Evolutionary conservation across 2,113 vertebrate species (phyloP).

Genomic region (Chascanopsetta lugubris): DNA sequence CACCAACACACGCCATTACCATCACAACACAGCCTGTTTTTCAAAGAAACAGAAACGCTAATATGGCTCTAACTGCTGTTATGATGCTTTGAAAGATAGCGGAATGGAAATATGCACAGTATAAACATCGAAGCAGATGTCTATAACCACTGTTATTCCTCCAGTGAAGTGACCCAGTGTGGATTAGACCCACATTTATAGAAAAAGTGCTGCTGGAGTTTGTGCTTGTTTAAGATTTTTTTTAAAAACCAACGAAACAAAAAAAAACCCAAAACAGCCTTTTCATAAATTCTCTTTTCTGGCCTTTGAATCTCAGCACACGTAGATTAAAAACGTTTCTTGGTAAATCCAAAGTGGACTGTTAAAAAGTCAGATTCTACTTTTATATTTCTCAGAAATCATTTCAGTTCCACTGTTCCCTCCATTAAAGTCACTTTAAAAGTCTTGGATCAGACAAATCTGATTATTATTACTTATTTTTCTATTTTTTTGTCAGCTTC

Average conservation of each 20-base stretch:
- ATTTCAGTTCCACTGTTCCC: no score
- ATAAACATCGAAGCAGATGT: neutral
- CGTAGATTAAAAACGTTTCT: no score
- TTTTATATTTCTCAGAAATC: no score
- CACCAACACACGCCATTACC: neutral
- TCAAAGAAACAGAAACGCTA: neutral
- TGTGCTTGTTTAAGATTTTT: neutral
- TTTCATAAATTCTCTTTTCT: neutral
- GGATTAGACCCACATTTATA: neutral
- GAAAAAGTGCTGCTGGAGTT: neutral
- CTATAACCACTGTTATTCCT: constrained; percentile 1
- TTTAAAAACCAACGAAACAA: no score
- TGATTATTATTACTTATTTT: no score
- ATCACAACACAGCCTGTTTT: no score
- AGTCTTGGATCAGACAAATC: no score
- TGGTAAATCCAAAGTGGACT: no score
- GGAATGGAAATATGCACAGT: neutral
- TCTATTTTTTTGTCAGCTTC: no score
- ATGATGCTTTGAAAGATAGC: neutral
- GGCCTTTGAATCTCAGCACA: neutral
- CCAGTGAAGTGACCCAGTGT: neutral
- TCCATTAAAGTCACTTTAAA: no score
- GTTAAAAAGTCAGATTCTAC: no score
- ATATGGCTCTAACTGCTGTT: neutral
- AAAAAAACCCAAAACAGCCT: no score